A percentile compares a stretch with the other conserved stretches of the same genome.
These are phyloP conservation scores for Chamaea fasciata DNA, from an alignment of 2,113 vertebrate genomes.

Conservation along the genomic window DNA sequence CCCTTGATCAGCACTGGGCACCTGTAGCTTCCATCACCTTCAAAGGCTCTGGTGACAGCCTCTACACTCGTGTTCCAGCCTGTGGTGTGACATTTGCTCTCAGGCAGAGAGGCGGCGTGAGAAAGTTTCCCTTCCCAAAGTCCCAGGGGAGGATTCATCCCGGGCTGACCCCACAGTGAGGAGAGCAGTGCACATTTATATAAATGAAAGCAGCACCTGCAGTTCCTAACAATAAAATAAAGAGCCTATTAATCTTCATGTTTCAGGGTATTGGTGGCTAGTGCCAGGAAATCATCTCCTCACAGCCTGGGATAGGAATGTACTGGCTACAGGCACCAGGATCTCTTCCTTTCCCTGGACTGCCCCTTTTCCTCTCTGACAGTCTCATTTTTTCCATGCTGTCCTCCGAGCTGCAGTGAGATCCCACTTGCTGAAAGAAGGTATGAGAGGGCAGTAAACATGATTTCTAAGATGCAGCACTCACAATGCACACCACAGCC, in stretches of 20 bases:
- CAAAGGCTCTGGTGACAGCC: not conserved
- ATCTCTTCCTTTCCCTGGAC: not conserved
- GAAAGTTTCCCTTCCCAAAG: not conserved
- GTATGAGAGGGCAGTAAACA: not conserved
- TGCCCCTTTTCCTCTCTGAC: not conserved
- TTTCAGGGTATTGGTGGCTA: not conserved
- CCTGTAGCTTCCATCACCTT: not conserved
- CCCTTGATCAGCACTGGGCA: not conserved
- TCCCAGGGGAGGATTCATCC: not conserved
- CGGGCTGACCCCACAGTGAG: not conserved
- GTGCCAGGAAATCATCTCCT: conserved; percentile 15
- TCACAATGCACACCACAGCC: not conserved
- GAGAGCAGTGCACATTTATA: not conserved
- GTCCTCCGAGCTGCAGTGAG: not conserved
- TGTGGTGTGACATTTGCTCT: not conserved
- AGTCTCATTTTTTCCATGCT: not conserved
- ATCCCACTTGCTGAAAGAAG: not conserved
- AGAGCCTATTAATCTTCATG: conserved; percentile 45
- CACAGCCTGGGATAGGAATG: not conserved
- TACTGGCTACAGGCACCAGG: not conserved
- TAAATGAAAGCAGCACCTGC: conserved; percentile 44
- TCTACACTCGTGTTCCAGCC: accelerated
- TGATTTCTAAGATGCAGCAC: not conserved
- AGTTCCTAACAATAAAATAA: conserved; percentile 38
- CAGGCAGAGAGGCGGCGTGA: not conserved